phyloP scores from a whole-genome alignment of 2,113 vertebrate genomes.

The Paramormyrops kingsleyae region DNA sequence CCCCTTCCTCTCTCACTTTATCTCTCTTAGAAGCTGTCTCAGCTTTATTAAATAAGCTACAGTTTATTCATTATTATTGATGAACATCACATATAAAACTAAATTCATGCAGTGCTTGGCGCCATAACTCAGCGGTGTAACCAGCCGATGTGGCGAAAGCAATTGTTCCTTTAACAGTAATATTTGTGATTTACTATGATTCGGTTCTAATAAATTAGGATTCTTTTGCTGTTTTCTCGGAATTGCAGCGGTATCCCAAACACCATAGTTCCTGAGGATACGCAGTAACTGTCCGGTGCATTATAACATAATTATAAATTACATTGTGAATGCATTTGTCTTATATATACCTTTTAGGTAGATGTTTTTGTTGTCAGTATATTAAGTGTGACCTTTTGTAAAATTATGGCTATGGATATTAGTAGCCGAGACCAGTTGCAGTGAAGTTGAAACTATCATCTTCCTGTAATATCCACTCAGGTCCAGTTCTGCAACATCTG shows the following conservation, averaged over 20 bases:
- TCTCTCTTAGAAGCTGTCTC: not conserved
- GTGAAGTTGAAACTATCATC: not conserved
- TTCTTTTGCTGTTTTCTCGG: not conserved
- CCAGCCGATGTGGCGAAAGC: not conserved
- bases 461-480: slow-evolving; percentile 41
- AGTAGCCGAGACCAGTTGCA: not conserved
- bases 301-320: not conserved
- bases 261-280: not conserved
- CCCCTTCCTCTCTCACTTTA: not conserved
- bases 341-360: not conserved
- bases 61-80: not conserved
- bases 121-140: not conserved
- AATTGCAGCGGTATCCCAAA: not conserved
- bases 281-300: not conserved
- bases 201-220: not conserved
- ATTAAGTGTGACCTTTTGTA: not conserved
- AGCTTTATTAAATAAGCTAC: not conserved
- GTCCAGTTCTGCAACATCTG: slow-evolving; percentile 94
- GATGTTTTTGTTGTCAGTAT: not conserved
- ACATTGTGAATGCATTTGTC: not conserved
- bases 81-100: not conserved
- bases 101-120: not conserved
- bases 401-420: not conserved
- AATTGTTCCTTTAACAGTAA: not conserved
- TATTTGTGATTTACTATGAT: not conserved